Base-by-base conservation (phyloP, 2,797 vertebrate species). In the Astyanax mexicanus region DNA sequence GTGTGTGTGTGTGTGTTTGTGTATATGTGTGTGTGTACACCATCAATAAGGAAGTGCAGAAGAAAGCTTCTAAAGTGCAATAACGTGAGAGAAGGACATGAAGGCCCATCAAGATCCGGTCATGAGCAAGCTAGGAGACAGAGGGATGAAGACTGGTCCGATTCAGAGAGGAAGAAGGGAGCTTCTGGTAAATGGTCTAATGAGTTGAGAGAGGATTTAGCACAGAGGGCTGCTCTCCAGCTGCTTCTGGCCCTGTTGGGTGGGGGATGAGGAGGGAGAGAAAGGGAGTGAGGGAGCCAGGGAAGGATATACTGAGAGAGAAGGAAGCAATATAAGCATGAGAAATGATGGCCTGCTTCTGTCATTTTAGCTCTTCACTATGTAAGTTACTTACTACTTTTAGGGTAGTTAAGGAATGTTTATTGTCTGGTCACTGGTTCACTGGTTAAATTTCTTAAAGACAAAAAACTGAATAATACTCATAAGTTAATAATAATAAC, bases 171-270 rank as follows among this genome's bases (percentile, higher is more conserved):
- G 35, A 45, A 40, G 57, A 69, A 66, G 61, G 40, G 42, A 75
- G 52, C 60, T 57, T 64, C 67, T 72, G 73, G 42, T 73, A 75
- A 80, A 80, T 52, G 60, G 52, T 64, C 51, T 75, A 69, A 79
- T 75, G 72, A 75, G 51, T 35, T 54, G 72, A 75, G 68, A 70
- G 71, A 74, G 60, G 60, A 62, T 80, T 75, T 67, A 68, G 69
- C 75, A 60, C 58, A 51, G 42, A 78, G 52, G 71, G 66, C 67
- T 57, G 61, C 73, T 54, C 54, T 61, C 74, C 69, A 77, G 67
- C 67, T 72, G 49, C 67, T 60, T 78, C 45, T 69, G 57, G 80
- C 25, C 74, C 68, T 19, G 51, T 4, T 11, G 52, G 45, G 68
- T 52, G 35, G 37, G 19, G 49, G 58, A 29, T 69, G 58, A 68